These are phyloP conservation scores for Melinaea menophilus DNA, from an alignment of 2,888 invertebrate genomes.

Conservation along the genomic window DNA sequence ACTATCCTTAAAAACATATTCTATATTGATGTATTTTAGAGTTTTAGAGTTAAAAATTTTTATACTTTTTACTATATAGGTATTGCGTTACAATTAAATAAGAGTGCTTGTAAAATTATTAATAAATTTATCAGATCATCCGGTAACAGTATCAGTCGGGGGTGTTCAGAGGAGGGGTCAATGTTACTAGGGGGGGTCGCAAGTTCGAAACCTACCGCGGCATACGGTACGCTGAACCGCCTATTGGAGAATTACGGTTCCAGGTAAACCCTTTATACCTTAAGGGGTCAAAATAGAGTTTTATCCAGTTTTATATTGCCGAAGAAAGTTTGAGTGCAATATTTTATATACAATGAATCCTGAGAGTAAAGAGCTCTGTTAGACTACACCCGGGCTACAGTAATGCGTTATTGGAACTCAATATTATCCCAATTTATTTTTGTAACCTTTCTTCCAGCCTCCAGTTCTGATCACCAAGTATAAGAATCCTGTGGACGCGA, in stretches of 20 bases:
- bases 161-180: constrained; percentile 26
- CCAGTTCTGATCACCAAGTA: constrained; percentile 72
- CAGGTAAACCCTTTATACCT: constrained; percentile 41
- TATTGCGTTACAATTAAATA: no score
- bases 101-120: no score
- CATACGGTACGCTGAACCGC: constrained; percentile 65
- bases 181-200: constrained; percentile 46
- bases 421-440: neutral
- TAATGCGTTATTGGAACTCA: no score
- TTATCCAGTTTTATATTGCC: neutral
- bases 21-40: no score
- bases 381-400: no score
- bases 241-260: constrained; percentile 56
- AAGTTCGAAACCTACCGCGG: constrained; percentile 67
- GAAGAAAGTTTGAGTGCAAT: neutral
- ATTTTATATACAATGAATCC: no score
- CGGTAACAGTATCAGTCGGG: constrained; percentile 22
- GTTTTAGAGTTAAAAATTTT: no score
- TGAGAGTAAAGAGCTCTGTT: no score
- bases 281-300: no score
- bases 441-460: constrained; percentile 48
- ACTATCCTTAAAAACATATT: no score
- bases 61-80: no score
- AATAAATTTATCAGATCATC: neutral
- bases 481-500: constrained; percentile 72